Evolutionary conservation across 2,888 invertebrate species (phyloP).

Genomic region (Acrobasis repandana): DNA sequence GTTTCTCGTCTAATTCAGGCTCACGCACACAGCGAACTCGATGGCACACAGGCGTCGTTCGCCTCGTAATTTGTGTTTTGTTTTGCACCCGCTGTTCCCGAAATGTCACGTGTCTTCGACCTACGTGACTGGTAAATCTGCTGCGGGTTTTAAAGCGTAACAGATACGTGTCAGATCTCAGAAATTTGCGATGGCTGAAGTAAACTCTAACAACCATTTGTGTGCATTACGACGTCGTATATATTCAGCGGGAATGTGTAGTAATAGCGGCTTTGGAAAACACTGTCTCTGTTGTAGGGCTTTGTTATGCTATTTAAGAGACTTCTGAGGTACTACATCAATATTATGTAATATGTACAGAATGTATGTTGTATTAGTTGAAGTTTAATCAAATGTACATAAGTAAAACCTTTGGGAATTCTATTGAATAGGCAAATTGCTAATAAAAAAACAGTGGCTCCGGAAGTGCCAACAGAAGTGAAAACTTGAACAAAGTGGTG

Average conservation of each 20-base stretch:
- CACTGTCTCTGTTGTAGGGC: not conserved
- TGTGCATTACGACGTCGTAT: not conserved
- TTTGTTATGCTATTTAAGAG: too few relatives aligned
- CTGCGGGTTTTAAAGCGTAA: conserved; percentile 40
- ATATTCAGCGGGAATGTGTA: not conserved
- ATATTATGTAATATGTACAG: too few relatives aligned
- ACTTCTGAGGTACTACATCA: too few relatives aligned
- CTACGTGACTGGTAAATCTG: conserved; percentile 61
- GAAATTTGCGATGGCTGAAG: conserved; percentile 18
- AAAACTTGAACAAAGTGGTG: too few relatives aligned
- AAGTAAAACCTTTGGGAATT: too few relatives aligned
- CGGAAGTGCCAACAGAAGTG: too few relatives aligned
- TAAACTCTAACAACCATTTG: conserved; percentile 3
- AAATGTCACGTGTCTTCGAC: conserved; percentile 73
- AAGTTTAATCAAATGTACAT: too few relatives aligned
- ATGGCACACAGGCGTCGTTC: conserved; percentile 56
- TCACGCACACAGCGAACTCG: conserved; percentile 76
- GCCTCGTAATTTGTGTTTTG: conserved; percentile 72
- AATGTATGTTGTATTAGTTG: too few relatives aligned
- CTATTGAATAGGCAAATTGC: too few relatives aligned
- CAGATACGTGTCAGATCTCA: conserved; percentile 32
- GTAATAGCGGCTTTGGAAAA: not conserved
- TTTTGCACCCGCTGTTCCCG: conserved; percentile 69
- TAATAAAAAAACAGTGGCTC: too few relatives aligned
- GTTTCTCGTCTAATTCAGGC: conserved; percentile 83